Evolutionary conservation across 1,140 invertebrate genomes (phyloP), one percentile per base, ranked within the genome.

Genomic region (Aphaenogaster floridana): DNA sequence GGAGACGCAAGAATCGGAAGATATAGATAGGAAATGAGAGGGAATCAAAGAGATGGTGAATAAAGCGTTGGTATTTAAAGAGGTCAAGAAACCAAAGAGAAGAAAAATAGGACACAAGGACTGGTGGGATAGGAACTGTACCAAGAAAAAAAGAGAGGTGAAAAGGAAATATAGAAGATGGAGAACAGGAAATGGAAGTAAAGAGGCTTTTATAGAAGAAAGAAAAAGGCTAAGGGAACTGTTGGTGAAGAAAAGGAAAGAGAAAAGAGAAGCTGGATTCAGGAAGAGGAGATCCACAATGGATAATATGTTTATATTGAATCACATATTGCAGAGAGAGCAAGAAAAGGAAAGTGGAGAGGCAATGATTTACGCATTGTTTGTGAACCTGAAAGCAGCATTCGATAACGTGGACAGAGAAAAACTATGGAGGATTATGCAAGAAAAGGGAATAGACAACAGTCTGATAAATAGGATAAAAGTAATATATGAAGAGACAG

Each of bases 51-150:
- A 48, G 45, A 21, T n/a, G 5, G 21, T 57, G 3, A 7, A 7
- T 2, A 57, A 21, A 7, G 54, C 54, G 21, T 0, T 57, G 5
- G 17, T 57, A 6, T 48, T 8, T 48, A 57, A 57, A 6, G 13
- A 57, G 54, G 11, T 52, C 13, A 57, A 57, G 54, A 57, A 21
- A n/a, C 0, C 7, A 9, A 48, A 9, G 45, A 48, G 45, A 9
- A 48, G 7, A 0, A 7, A 57, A 21, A 5, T 57, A 57, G 54
- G n/a, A 11, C 97, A 97, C 21, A 21, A 21, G 21, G 21, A 21
- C 21, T 21, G 21, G 21, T 21, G 21, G 0, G 21, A 21, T 0
- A 21, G 21, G 21, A 21, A 0, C 21, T 21, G 21, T 21, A 21
- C 21, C 21, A 21, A 21, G 21, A 21, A 21, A 0, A 21, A 21